Percentiles rank a stretch among this genome's conserved stretches.
Conservation (phyloP, 2,888 invertebrate species). For the Andrena dorsata region DNA sequence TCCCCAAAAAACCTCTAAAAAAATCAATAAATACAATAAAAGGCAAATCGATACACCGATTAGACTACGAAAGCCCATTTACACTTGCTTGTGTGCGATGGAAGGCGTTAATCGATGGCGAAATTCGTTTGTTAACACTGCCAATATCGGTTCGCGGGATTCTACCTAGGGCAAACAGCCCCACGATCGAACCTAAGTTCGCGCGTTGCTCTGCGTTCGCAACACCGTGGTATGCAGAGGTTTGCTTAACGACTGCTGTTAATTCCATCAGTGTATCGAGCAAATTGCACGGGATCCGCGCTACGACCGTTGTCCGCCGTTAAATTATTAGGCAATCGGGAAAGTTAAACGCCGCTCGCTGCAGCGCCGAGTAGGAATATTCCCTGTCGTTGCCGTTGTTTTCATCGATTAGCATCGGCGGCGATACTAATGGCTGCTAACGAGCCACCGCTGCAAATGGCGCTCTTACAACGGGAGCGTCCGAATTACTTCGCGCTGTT, state of each 20-base stretch:
- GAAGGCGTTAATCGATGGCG: conserved; percentile 22
- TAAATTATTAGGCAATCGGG: conserved; percentile 67
- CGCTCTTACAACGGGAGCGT: conserved; percentile 44
- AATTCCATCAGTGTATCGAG: conserved; percentile 60
- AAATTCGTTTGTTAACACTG: conserved; percentile 9
- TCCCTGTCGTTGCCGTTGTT: conserved; percentile 39
- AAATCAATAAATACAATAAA: no score
- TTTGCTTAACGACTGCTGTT: conserved; percentile 60
- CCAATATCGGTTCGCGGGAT: neutral
- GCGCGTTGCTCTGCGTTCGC: conserved; percentile 5
- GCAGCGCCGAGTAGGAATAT: conserved; percentile 19
- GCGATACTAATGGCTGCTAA: conserved; percentile 51
- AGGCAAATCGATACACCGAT: no score
- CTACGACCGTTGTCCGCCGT: conserved; percentile 36
- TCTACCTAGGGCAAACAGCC: neutral
- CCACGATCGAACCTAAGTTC: conserved; percentile 21
- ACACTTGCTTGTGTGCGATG: neutral
- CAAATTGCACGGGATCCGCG: conserved; percentile 55
- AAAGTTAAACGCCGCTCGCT: conserved; percentile 61
- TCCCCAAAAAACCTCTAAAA: no score
- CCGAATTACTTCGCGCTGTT: conserved; percentile 41
- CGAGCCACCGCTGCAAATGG: conserved; percentile 35
- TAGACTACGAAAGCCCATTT: no score
- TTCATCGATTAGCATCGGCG: conserved; percentile 51
- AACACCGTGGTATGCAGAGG: conserved; percentile 29